phyloP scores from a whole-genome alignment of 1,140 invertebrate genomes.

The Magallana ariakensis region DNA sequence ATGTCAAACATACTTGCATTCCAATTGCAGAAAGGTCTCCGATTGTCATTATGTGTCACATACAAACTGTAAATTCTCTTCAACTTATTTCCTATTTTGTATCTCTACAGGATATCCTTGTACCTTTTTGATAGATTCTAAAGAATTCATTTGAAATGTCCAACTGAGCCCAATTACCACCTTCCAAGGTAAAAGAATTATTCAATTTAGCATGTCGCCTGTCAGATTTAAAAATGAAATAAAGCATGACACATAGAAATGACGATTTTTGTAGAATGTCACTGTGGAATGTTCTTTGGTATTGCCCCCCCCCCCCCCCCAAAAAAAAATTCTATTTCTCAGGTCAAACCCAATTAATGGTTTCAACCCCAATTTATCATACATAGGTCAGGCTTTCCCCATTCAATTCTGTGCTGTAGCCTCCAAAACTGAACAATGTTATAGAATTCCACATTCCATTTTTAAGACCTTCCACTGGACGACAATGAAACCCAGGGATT shows the following conservation, averaged over 20 bases:
- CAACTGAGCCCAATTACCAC: constrained; percentile 13
- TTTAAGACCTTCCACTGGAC: neutral
- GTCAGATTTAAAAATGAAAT: neutral
- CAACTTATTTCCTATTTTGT: too few species aligned
- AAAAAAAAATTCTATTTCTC: too few species aligned
- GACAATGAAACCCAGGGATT: neutral
- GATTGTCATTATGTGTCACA: too few species aligned
- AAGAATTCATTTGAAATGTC: neutral
- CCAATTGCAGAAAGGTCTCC: too few species aligned
- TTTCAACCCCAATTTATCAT: neutral
- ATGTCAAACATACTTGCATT: too few species aligned
- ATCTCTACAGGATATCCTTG: constrained; percentile 6
- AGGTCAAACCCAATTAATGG: neutral
- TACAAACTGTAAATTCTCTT: too few species aligned
- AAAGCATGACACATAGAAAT: constrained; percentile 1
- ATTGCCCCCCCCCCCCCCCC: too few species aligned
- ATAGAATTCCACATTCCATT: constrained; percentile 20
- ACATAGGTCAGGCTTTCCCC: neutral
- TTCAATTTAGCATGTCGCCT: neutral
- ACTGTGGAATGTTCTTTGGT: neutral
- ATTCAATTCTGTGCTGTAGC: neutral
- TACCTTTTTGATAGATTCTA: neutral
- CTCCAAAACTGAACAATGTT: neutral
- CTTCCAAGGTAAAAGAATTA: neutral
- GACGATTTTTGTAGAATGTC: neutral